phyloP scores from a whole-genome alignment of 2,113 vertebrate species.

The Periophthalmodon schlosseri region DNA sequence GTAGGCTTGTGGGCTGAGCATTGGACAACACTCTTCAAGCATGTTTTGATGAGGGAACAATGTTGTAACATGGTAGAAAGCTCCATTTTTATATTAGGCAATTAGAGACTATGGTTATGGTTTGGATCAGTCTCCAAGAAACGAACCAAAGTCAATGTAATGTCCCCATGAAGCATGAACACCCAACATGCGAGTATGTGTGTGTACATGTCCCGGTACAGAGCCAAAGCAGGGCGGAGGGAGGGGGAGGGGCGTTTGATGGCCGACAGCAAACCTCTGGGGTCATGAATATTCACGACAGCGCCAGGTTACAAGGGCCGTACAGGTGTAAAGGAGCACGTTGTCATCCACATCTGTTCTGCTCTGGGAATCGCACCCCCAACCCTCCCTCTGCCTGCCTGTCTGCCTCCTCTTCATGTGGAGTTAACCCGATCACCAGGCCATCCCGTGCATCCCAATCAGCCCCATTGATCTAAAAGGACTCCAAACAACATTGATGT shows the following conservation, averaged over 20 bases:
- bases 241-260: slow-evolving; percentile 75
- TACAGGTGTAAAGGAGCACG: slow-evolving; percentile 90
- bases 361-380: slow-evolving; percentile 69
- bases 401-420: slow-evolving; percentile 20
- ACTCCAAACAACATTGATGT: not conserved
- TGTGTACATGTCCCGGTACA: not conserved
- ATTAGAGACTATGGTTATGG: no score
- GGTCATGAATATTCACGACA: slow-evolving; percentile 85
- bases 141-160: no score
- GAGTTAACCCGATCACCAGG: slow-evolving; percentile 10
- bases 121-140: no score
- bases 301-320: slow-evolving; percentile 72
- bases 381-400: slow-evolving; percentile 49
- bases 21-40: no score
- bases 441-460: not conserved
- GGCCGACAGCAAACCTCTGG: slow-evolving; percentile 73
- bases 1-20: no score
- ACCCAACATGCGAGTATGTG: not conserved
- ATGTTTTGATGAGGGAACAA: no score
- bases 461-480: not conserved
- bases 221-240: not conserved
- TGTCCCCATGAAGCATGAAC: no score
- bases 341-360: slow-evolving; percentile 87
- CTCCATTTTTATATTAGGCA: no score
- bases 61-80: no score